Conservation (phyloP, 2,113 vertebrate genomes). For the Bos javanicus region DNA sequence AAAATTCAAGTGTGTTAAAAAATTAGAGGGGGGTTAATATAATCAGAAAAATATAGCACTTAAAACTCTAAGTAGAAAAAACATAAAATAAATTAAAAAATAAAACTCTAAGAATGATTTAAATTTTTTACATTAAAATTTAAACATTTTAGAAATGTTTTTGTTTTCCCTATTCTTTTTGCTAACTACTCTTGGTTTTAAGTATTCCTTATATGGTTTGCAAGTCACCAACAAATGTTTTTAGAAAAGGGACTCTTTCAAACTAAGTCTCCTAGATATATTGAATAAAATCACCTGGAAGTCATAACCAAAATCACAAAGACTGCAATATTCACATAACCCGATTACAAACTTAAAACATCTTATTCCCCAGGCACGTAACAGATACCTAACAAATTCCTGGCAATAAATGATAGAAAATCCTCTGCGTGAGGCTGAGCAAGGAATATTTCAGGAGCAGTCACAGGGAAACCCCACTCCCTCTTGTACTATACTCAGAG, state of each 20-base stretch:
- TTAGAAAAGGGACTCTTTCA: not conserved
- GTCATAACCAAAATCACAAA: not conserved
- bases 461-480: not conserved
- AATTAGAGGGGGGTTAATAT: accelerated
- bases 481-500: not conserved
- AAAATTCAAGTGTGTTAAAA: not conserved
- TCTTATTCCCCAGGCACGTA: not conserved
- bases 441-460: not conserved
- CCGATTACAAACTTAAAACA: not conserved
- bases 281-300: slow-evolving; percentile 13
- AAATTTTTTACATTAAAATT: slow-evolving; percentile 10
- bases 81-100: not conserved
- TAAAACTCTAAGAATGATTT: slow-evolving; percentile 1
- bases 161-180: not conserved
- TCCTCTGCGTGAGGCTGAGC: not conserved
- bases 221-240: not conserved
- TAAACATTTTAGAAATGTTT: not conserved
- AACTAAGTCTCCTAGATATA: not conserved
- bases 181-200: not conserved
- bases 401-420: slow-evolving; percentile 4
- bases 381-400: not conserved
- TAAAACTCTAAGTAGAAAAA: slow-evolving; percentile 8
- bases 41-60: not conserved
- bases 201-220: not conserved
- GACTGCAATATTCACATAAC: not conserved